Evolutionary conservation across 2,888 invertebrate species (phyloP), one percentile per base, ranked within the genome.

Genomic region (Kryphioiulus occultus): DNA sequence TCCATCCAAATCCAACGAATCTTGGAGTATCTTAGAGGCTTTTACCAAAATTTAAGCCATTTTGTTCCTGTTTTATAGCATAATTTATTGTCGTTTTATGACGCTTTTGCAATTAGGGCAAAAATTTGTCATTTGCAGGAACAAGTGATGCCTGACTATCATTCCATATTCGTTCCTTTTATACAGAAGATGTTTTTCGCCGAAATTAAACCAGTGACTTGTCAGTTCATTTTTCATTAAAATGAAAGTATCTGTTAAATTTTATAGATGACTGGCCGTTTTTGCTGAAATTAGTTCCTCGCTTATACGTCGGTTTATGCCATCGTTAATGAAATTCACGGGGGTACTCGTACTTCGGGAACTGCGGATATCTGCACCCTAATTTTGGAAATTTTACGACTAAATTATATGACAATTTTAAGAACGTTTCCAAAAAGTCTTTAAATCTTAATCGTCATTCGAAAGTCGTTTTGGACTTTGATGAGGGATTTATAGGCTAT

Each of bases 201-300:
- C 19, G 19, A 68, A 68, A 68, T 68, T 68, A 22, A 68, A 68
- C 59, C 59, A 22, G 59, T 68, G 59, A 68, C 59, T 68, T 68
- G 59, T 68, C 59, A 68, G 59, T 68, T 68, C 59, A 68, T 68
- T 68, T 68, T 68, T 68, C 59, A 68, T 68, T 68, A 68, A 68
- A 68, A 22, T 22, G 22, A 68, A n/a, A 68, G 59, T 68, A 68
- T 68, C 59, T 68, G 22, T 68, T 22, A 68, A 68, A 68, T 68
- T 68, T 68, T 68, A 68, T 68, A 68, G 59, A 68, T 68, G 59
- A 68, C 59, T 68, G 59, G 59, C 59, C 22, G 22, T 22, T 68
- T 68, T 68, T 68, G 22, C 59, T 68, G 59, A 68, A 68, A 68
- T 68, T 68, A 68, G 59, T 26, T 68, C 7, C 22, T 9, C n/a